Conservation (phyloP, 2,113 vertebrate species). For the Sus scrofa region DNA sequence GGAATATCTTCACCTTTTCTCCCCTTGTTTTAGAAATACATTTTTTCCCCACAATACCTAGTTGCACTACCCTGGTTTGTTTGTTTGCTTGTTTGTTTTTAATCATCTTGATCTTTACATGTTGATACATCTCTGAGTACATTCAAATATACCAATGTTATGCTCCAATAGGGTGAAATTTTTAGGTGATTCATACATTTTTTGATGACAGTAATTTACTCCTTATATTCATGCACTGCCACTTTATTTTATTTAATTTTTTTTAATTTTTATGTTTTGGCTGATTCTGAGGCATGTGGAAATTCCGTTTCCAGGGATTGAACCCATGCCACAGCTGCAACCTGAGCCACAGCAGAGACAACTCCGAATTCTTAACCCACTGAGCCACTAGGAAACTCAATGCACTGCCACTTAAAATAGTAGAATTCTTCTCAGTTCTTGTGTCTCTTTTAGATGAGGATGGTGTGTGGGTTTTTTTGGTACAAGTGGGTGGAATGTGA, state of each 20-base stretch:
- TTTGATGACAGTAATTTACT: not conserved
- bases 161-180: not conserved
- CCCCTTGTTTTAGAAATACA: not conserved
- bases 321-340: no score
- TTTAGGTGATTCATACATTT: not conserved
- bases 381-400: no score
- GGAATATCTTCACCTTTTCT: no score
- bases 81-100: not conserved
- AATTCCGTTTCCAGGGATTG: no score
- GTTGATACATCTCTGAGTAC: fast-evolving
- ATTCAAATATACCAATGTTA: not conserved
- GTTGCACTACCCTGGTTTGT: not conserved
- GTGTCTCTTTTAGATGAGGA: not conserved
- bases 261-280: not conserved
- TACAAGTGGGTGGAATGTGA: not conserved
- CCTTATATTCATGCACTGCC: not conserved
- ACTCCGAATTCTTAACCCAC: no score
- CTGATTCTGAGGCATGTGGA: no score
- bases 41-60: not conserved
- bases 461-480: not conserved
- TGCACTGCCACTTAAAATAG: not conserved
- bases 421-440: not conserved
- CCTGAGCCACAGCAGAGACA: no score
- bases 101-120: not conserved
- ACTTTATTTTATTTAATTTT: no score